Conservation (phyloP, 2,888 invertebrate species). For the Trilocha varians region DNA sequence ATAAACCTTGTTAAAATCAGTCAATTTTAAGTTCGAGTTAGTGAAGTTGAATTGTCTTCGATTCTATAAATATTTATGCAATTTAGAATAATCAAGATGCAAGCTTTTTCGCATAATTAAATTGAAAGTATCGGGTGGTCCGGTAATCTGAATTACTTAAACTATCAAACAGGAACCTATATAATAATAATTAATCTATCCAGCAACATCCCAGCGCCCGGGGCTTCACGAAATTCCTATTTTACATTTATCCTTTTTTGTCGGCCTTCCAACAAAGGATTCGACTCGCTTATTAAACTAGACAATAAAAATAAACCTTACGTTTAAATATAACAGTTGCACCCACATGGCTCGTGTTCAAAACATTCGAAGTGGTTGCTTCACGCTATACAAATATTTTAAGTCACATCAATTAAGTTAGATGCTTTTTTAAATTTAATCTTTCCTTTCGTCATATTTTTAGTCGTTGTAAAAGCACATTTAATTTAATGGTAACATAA, state of each 20-base stretch:
- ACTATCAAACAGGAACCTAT: not conserved
- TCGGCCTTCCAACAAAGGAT: conserved; percentile 17
- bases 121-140: too few relatives aligned
- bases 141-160: not conserved
- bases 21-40: too few relatives aligned
- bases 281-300: conserved; percentile 15
- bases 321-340: conserved; percentile 29
- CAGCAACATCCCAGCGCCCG: conserved; percentile 15
- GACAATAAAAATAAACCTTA: conserved; percentile 10
- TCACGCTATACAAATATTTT: not conserved
- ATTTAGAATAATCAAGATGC: too few relatives aligned
- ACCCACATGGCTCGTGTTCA: conserved; percentile 23
- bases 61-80: too few relatives aligned
- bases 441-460: not conserved
- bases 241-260: conserved; percentile 17
- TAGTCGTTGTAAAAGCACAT: too few relatives aligned
- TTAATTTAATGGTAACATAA: too few relatives aligned
- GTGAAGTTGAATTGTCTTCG: too few relatives aligned
- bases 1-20: too few relatives aligned
- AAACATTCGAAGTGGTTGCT: not conserved
- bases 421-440: conserved; percentile 1
- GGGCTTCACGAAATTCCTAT: conserved; percentile 10
- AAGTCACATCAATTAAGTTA: conserved; percentile 4
- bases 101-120: too few relatives aligned
- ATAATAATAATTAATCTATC: not conserved